A percentile compares a stretch with the other conserved stretches of the same genome.
phyloP scores from a whole-genome alignment of 2,888 invertebrate genomes.

The Synergus japonicus region DNA sequence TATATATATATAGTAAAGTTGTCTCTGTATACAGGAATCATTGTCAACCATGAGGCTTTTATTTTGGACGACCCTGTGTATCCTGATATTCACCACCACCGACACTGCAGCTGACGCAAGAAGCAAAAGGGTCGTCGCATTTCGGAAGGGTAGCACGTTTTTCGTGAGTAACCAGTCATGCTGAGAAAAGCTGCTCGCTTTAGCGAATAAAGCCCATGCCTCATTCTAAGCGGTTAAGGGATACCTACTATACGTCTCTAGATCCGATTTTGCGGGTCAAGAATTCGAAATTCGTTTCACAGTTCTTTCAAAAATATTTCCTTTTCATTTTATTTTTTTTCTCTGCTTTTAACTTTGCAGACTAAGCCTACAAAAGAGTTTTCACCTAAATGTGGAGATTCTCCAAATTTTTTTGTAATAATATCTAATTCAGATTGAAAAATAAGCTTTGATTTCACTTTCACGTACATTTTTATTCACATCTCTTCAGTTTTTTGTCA shows the following conservation, averaged over 20 bases:
- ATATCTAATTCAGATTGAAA: too few species aligned
- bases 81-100: slow-evolving; percentile 50
- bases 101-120: slow-evolving; percentile 53
- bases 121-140: slow-evolving; percentile 67
- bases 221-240: slow-evolving; percentile 15
- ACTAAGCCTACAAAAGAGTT: too few species aligned
- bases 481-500: too few species aligned
- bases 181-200: slow-evolving; percentile 29
- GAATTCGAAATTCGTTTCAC: slow-evolving; percentile 12
- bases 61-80: slow-evolving; percentile 59
- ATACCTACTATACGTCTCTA: slow-evolving; percentile 21
- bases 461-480: too few species aligned
- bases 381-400: too few species aligned
- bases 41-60: slow-evolving; percentile 58
- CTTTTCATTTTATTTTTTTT: too few species aligned
- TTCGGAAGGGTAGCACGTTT: slow-evolving; percentile 72
- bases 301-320: neutral
- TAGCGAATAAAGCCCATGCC: slow-evolving; percentile 17
- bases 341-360: too few species aligned
- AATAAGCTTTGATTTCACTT: too few species aligned
- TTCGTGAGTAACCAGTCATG: slow-evolving; percentile 70
- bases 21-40: slow-evolving; percentile 10
- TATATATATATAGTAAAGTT: neutral
- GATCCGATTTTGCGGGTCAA: slow-evolving; percentile 30
- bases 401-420: too few species aligned